A percentile compares a stretch with the other conserved stretches of the same genome.
Conservation (phyloP, 2,888 invertebrate genomes). For the Gymnoscelis rufifasciata region DNA sequence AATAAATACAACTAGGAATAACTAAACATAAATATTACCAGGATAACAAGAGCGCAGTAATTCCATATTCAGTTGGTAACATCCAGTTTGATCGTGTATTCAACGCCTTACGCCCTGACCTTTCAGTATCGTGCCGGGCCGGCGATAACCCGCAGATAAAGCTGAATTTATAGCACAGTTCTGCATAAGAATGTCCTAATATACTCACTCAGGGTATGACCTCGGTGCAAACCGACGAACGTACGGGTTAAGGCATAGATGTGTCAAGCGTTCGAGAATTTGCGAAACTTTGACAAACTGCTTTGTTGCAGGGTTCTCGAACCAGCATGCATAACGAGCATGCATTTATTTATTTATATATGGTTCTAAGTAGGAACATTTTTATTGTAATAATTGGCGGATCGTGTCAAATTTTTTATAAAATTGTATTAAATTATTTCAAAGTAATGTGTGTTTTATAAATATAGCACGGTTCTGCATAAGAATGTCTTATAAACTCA, state of each 20-base stretch:
- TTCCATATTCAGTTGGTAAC: conserved; percentile 1
- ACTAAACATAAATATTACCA: too few relatives aligned
- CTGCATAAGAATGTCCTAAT: conserved; percentile 40
- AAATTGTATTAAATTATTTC: too few relatives aligned
- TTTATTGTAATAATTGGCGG: too few relatives aligned
- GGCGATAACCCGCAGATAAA: conserved; percentile 35
- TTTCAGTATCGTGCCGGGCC: conserved; percentile 19
- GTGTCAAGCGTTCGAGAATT: not conserved
- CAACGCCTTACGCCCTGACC: conserved; percentile 16
- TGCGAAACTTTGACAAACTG: too few relatives aligned
- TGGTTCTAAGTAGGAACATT: too few relatives aligned
- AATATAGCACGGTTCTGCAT: conserved; percentile 40
- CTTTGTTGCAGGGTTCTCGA: too few relatives aligned
- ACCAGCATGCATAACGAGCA: too few relatives aligned
- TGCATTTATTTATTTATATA: too few relatives aligned
- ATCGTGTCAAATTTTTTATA: too few relatives aligned
- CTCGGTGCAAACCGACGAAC: conserved; percentile 35
- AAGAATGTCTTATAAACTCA: conserved; percentile 36
- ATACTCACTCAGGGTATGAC: conserved; percentile 33
- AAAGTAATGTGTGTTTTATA: too few relatives aligned
- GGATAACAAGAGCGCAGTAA: not conserved
- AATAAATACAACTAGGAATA: too few relatives aligned
- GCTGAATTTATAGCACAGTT: conserved; percentile 35
- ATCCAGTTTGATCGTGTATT: conserved; percentile 7
- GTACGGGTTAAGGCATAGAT: conserved; percentile 2